A percentile compares a stretch with the other conserved stretches of the same genome.
phyloP scores from a whole-genome alignment of 2,113 vertebrate species.

The Neoarius graeffei region DNA sequence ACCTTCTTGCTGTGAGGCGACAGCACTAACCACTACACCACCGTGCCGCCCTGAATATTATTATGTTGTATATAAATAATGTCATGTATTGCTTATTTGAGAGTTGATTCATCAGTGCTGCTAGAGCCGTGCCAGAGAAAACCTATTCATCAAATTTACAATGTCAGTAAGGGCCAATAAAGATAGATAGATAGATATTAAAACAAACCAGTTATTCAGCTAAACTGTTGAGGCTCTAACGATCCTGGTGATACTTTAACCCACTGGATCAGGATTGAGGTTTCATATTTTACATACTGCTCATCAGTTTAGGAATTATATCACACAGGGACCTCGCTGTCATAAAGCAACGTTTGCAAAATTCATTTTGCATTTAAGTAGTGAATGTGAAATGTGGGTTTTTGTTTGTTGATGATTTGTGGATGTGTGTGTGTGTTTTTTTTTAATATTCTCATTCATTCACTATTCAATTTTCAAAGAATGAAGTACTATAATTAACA shows the following conservation, averaged over 20 bases:
- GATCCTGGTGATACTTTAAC: background rate
- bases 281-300: background rate
- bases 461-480: no score
- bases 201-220: background rate
- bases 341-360: background rate
- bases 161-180: background rate
- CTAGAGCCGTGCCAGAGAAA: background rate
- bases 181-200: background rate
- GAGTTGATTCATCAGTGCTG: background rate
- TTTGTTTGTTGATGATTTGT: no score
- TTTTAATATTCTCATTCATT: no score
- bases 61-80: background rate
- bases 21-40: no score
- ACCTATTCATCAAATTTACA: background rate
- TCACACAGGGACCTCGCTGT: background rate
- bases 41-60: no score
- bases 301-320: background rate
- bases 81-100: background rate
- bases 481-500: background rate
- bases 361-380: background rate
- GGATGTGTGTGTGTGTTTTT: no score
- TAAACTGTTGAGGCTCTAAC: background rate
- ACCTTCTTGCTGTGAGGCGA: no score
- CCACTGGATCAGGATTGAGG: background rate
- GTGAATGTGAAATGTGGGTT: background rate